These are phyloP conservation scores for Gonatopus flavifemur DNA, from an alignment of 1,140 invertebrate genomes.

Conservation along the genomic window DNA sequence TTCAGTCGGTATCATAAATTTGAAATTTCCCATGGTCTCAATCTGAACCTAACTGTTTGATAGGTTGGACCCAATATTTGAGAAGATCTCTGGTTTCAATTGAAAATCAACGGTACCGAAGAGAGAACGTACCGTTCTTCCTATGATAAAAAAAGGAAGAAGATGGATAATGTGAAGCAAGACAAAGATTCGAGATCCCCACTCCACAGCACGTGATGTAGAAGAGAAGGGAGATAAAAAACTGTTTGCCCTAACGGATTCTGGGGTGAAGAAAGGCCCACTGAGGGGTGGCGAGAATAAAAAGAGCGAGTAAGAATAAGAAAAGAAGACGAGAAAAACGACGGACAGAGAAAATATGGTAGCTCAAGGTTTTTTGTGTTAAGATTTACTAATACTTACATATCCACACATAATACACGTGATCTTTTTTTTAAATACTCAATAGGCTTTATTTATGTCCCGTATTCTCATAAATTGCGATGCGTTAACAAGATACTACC, in stretches of 20 bases:
- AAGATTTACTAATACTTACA: no score
- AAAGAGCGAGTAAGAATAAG: constrained; percentile 25
- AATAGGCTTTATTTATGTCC: no score
- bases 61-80: constrained; percentile 45
- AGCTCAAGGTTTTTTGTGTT: no score
- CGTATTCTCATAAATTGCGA: no score
- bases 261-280: constrained; percentile 34
- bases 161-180: constrained; percentile 16
- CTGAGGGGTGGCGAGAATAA: constrained; percentile 24
- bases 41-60: constrained; percentile 48
- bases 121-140: constrained; percentile 1
- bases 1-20: no score
- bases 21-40: constrained; percentile 51
- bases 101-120: constrained; percentile 50
- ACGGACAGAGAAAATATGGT: no score
- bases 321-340: constrained; percentile 10
- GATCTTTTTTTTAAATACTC: no score
- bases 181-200: constrained; percentile 43
- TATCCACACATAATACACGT: no score
- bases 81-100: constrained; percentile 57
- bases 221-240: constrained; percentile 35
- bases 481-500: no score
- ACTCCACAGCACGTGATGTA: no score
- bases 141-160: constrained; percentile 8
- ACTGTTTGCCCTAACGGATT: constrained; percentile 51